phyloP scores from a whole-genome alignment of 2,888 invertebrate genomes.

The Dyspetes luteomarginatus region DNA sequence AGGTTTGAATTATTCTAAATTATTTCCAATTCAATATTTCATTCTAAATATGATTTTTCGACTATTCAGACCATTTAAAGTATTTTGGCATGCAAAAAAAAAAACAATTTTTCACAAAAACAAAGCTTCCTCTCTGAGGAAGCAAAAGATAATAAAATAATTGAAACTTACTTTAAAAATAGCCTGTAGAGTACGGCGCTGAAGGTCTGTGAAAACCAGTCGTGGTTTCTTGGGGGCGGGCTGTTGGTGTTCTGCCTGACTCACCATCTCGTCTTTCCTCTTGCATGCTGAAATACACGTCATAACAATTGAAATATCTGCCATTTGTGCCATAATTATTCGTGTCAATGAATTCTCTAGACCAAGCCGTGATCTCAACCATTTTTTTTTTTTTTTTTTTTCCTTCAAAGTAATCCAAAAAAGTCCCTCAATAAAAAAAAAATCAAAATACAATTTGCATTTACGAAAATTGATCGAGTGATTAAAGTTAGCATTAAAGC shows the following conservation, averaged over 20 bases:
- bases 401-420: conserved; percentile 3
- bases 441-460: conserved; percentile 44
- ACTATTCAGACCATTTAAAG: no score
- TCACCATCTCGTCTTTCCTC: conserved; percentile 95
- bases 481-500: conserved; percentile 30
- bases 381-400: conserved; percentile 32
- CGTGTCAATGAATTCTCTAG: conserved; percentile 36
- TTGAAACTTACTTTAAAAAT: conserved; percentile 95
- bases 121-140: no score
- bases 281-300: conserved; percentile 91
- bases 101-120: no score
- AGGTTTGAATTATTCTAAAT: no score
- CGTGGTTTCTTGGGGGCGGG: conserved; percentile 99
- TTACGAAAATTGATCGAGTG: conserved; percentile 16
- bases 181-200: conserved; percentile 99
- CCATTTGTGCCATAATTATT: not conserved
- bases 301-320: conserved; percentile 27
- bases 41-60: no score
- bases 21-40: no score
- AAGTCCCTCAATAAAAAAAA: conserved; percentile 41
- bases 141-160: not conserved
- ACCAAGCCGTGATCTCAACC: conserved; percentile 67
- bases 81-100: no score
- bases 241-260: conserved; percentile 90
- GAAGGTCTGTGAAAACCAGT: conserved; percentile 99